These are phyloP conservation scores for Blomia tropicalis DNA, from an alignment of 2,888 invertebrate species.

Conservation along the genomic window DNA sequence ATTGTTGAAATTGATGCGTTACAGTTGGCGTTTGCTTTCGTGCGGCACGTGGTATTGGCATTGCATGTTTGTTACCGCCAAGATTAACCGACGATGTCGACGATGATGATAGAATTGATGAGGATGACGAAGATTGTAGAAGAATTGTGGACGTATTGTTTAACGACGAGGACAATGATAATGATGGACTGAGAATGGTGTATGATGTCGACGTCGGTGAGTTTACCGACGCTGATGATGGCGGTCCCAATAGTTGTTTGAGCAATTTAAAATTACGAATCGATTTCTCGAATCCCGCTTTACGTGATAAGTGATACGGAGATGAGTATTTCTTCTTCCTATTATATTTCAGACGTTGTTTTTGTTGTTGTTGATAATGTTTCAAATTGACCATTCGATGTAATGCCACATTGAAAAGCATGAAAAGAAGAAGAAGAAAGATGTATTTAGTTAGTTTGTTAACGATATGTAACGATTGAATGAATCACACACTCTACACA, in stretches of 20 bases:
- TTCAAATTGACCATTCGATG: background rate
- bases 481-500: background rate
- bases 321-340: conserved; percentile 84
- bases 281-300: conserved; percentile 43
- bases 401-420: background rate
- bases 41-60: conserved; percentile 21
- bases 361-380: background rate
- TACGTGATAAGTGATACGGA: conserved; percentile 30
- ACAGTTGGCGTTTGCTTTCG: conserved; percentile 79
- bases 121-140: background rate
- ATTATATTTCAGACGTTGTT: too few species aligned
- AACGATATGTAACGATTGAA: background rate
- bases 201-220: background rate
- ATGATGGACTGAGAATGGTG: background rate
- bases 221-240: background rate
- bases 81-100: too few species aligned
- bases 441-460: background rate
- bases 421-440: background rate
- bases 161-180: background rate
- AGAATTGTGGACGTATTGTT: background rate
- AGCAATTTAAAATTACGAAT: conserved; percentile 77
- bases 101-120: background rate
- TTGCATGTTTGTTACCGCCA: background rate
- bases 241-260: conserved; percentile 52
- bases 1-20: conserved; percentile 84